phyloP scores from a whole-genome alignment of 2,113 vertebrate species.

The Hippocampus guttulatus region DNA sequence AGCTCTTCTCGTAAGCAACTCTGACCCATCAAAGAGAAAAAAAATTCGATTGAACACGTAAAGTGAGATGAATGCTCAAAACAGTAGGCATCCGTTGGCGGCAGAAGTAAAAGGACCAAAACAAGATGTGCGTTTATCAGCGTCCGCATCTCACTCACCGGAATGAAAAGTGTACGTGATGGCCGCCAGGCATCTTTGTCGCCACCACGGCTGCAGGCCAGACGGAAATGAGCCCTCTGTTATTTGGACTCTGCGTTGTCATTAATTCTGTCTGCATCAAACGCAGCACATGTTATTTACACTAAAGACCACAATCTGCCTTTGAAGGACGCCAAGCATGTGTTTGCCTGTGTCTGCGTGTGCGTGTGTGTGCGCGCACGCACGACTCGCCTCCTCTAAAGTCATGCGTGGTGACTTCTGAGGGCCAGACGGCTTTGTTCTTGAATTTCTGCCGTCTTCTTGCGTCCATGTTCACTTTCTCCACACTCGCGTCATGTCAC shows the following conservation, averaged over 20 bases:
- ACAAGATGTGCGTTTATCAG: background rate
- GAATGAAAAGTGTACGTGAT: conserved; percentile 20
- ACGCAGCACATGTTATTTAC: conserved; percentile 74
- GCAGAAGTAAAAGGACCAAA: background rate
- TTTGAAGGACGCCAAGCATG: conserved; percentile 51
- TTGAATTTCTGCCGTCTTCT: conserved; percentile 15
- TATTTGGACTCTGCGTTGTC: conserved; percentile 72
- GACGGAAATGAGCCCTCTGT: conserved; percentile 67
- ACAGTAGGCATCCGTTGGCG: background rate
- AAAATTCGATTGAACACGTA: background rate
- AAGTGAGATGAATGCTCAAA: background rate
- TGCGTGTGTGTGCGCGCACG: conserved; percentile 8
- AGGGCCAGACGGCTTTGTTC: conserved; percentile 63
- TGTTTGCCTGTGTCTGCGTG: conserved; percentile 23
- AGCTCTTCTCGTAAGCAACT: background rate
- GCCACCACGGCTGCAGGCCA: conserved; percentile 43
- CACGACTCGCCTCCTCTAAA: conserved; percentile 21
- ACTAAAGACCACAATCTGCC: conserved; percentile 72
- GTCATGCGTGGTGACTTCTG: conserved; percentile 60
- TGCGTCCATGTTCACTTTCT: background rate
- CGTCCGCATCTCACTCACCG: background rate
- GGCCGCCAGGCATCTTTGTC: conserved; percentile 41
- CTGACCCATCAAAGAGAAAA: background rate
- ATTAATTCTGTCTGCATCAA: conserved; percentile 74
- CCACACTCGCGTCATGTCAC: conserved; percentile 46